Conservation (phyloP, 2,113 vertebrate species). For the Cynocephalus volans region DNA sequence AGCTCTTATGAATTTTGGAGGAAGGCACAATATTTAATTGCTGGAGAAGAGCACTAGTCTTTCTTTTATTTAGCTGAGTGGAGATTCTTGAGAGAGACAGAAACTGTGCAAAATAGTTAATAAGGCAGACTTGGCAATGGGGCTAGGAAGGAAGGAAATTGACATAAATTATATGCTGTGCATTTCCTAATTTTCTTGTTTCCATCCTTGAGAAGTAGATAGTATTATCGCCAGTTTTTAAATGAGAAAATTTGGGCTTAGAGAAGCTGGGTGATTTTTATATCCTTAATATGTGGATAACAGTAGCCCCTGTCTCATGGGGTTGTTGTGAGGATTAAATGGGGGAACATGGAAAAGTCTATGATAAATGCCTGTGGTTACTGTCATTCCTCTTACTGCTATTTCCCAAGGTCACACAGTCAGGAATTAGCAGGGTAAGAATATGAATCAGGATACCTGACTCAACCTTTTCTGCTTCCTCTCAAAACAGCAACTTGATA, state of each 20-base stretch:
- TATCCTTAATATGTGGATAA: not conserved
- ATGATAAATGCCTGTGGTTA: not conserved
- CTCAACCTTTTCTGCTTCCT: slow-evolving; percentile 61
- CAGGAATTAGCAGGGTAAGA: slow-evolving; percentile 16
- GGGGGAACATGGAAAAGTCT: not conserved
- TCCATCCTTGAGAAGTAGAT: not conserved
- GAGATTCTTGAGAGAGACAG: not conserved
- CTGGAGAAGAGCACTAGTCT: not conserved
- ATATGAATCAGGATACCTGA: slow-evolving; percentile 48
- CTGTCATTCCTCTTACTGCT: not conserved
- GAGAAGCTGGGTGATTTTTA: not conserved
- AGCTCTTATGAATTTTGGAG: not conserved
- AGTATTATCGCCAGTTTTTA: not conserved
- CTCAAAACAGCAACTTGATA: slow-evolving; percentile 32
- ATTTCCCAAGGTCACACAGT: not conserved
- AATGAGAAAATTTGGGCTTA: not conserved
- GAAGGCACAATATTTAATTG: not conserved
- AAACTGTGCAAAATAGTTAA: not conserved
- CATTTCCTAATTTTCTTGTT: not conserved
- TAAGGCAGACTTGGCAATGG: not conserved
- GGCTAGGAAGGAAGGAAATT: not conserved
- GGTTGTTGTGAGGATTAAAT: not conserved
- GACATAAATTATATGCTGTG: not conserved
- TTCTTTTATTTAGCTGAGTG: not conserved
- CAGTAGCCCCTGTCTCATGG: not conserved